Base-by-base conservation (phyloP, 2,113 vertebrate species). In the Eulacestoma nigropectus region DNA sequence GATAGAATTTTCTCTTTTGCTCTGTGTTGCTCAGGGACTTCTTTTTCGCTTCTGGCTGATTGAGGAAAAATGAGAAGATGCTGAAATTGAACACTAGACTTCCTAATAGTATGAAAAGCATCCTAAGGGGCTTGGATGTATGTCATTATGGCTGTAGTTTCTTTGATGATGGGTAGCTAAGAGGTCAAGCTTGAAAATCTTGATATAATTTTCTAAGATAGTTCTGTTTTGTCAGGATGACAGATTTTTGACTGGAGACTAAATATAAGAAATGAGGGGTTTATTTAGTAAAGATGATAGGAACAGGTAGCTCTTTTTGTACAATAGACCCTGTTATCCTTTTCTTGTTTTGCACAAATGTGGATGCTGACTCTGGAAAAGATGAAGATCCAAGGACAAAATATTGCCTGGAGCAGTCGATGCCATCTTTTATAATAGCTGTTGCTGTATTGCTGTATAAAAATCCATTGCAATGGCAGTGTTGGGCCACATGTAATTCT, bases 31-130 rank as follows among this genome's bases (percentile, higher is more conserved):
- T 84, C 25, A 23, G 87, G 87, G 84, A 72, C n/a, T 70, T 59
- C 14, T 37, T 74, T 90, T 94, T 63, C 72, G 23, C 87, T 92
- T 78, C 73, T 49, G 74, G 37, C 84, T 94, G 84, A 60, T 56
- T 49, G 93, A 95, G 49, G 64, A 68, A 94, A 95, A 96, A 94
- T 92, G 87, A 95, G 80, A 94, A 89, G 89, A 89, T 41, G 56
- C 83, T 95, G 56, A 68, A 67, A 82, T 68, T 6, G 16, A 90
- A 23, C 64, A 60, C 60, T 37, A 55, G 77, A 63, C 37, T 92
- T 95, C 83, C 64, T 86, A 44, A 42, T 42, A 77, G 68, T 72
- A 42, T 68, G 77, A 82, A 93, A 68, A 89, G 15, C 69, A 32
- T 92, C 68, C 50, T 47, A 11, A 59, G 89, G 86, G 89, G 47